Conservation (phyloP, 2,113 vertebrate genomes). For the Cranoglanis bouderius region DNA sequence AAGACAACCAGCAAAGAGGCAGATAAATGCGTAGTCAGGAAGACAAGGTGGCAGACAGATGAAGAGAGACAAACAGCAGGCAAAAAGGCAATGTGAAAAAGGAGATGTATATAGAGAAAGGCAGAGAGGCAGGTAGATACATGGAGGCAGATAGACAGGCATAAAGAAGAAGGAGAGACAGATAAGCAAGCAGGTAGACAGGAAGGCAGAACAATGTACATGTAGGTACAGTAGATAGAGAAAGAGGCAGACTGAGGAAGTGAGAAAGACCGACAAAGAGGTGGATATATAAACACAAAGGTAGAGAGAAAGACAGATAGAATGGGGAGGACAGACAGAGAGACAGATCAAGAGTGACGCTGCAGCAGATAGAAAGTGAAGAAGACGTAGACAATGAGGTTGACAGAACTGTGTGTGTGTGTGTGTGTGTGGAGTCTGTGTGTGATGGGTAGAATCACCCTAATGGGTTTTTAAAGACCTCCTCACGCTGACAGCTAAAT, state of each 20-base stretch:
- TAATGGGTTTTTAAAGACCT: constrained; percentile 42
- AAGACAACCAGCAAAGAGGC: neutral
- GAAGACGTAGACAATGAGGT: neutral
- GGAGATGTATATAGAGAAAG: constrained; percentile 35
- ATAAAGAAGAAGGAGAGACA: neutral
- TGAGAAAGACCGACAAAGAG: constrained; percentile 45
- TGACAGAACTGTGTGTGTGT: neutral
- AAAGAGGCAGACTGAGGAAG: neutral
- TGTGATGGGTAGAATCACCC: constrained; percentile 19
- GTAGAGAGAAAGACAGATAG: constrained; percentile 36
- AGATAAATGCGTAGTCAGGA: neutral
- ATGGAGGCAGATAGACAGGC: neutral
- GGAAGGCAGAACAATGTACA: neutral
- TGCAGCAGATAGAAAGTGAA: neutral
- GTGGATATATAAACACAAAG: neutral
- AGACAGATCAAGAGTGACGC: neutral
- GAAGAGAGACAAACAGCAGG: neutral
- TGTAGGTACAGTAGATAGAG: constrained; percentile 27
- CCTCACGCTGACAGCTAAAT: constrained; percentile 43
- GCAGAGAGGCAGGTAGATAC: neutral
- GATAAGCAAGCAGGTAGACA: neutral
- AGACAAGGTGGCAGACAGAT: neutral
- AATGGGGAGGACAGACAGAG: neutral
- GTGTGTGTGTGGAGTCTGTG: constrained; percentile 2
- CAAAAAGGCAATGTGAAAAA: neutral